Evolutionary conservation across 2,113 vertebrate genomes (phyloP), one percentile per base, ranked within the genome.

Genomic region (Brachyhypopomus gauderio): DNA sequence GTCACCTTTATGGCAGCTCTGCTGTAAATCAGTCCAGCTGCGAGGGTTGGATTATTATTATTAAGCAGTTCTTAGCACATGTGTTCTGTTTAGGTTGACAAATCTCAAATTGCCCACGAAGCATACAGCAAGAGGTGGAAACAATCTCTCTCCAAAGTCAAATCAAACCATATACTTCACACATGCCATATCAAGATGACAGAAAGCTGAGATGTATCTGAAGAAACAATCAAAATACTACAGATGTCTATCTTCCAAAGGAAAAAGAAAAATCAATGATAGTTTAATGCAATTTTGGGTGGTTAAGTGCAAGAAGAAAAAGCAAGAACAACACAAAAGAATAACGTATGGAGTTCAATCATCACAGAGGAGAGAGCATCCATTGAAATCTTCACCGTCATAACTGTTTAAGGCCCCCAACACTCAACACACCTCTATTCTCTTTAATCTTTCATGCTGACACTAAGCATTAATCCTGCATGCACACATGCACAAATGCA

Each of bases 61-160:
- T 85, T 82, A 41, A 80, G 45, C 85, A 84, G 88, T 88, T 73
- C 60, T 5, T 86, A 77, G 58, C 89, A 90, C 85, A 88, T 88
- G 87, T 77, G 38, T 55, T 59, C 59, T 77, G 87, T 86, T 77
- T 77, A 70, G 74, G 75, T 81, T 48, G 83, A 20, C 27, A 70
- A 59, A 64, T 73, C 36, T 75, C 62, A 78, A 34, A 63, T 69
- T 62, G 38, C 14, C 23, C 25, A 5, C 20, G 38, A 58, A 74
- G 75, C 58, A 52, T 79, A 22, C 58, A 77, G 60, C 55, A 52
- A 55, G 6, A 56, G 58, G 36, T 45, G 72, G 73, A 34, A 80
- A 36, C 12, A 16, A 23, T 58, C 52, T 59, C 72, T 27, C 75
- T 41, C 74, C 72, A 70, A 36, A n/a, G 9, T 73, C 77, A 58